Evolutionary conservation across 2,113 vertebrate species (phyloP), one percentile per base, ranked within the genome.

Genomic region (Helogale parvula): DNA sequence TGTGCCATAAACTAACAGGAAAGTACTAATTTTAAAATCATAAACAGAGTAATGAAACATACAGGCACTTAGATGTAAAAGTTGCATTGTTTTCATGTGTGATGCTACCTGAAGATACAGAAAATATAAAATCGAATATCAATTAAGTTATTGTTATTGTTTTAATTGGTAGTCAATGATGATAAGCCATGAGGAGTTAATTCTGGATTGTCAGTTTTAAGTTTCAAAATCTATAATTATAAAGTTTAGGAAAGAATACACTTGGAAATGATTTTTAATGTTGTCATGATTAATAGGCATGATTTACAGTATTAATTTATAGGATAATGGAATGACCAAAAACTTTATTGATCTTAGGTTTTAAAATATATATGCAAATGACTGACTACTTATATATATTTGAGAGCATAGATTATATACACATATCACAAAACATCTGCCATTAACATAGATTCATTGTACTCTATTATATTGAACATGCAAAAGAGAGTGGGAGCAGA

Each of bases 31-130:
- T 86, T 97, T 52, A 71, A 88, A 84, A 77, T 76, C 71, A 96
- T 65, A 77, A 97, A 94, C 25, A 96, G 33, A 97, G 15, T n/a
- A 90, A 66, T 81, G 35, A 71, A 89, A 93, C 52, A 86, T 83
- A 47, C 16, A 96, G 60, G 12, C 33, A 50, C 33, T 93, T 95
- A 93, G 33, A 93, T 95, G 96, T 97, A 74, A 96, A 96, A 98
- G 17, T 81, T 96, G 4, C 9, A 41, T 95, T 94, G 8, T 94
- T 95, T 85, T 79, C 33, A 77, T 54, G 14, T 71, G n/a, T 47
- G 41, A 13, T 93, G 8, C 54, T 96, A 93, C 15, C 47, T 85
- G 25, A 27, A 31, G 71, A 81, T 72, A 96, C 50, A 94, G 52
- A 95, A 97, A 94, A 86, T 52, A 93, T 85, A 77, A 93, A 93